Evolutionary conservation across 1,140 invertebrate species (phyloP), one percentile per base, ranked within the genome.

Genomic region (Lithobius niger): DNA sequence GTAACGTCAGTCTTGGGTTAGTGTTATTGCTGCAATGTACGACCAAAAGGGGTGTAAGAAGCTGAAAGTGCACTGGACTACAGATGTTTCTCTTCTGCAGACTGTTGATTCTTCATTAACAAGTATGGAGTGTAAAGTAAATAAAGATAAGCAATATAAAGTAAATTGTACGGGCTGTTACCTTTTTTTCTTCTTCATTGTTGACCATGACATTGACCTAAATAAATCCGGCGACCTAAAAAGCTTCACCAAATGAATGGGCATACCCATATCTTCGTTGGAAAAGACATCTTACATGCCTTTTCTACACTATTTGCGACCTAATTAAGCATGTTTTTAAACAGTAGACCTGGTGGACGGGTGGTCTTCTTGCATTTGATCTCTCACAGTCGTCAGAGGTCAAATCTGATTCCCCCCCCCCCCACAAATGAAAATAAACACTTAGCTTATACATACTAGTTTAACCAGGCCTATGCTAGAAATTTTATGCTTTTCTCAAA

Each of bases 11-110:
- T 25, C 6, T n/a, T n/a, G 31, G n/a, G 31, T 36, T n/a, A 16
- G 19, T 56, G 13, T 27, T 4, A 22, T 16, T 21, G 13, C 22
- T 57, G 28, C 52, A 57, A 6, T 57, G 31, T 57, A 56, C 52
- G 56, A 57, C 31, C 3, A 52, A 21, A 57, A 50, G 36, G 28
- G 56, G 31, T 36, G n/a, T n/a, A n/a, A 10, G n/a, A 36, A 10
- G 31, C 6, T 36, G 31, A 6, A n/a, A 36, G 6, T 10, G 31
- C 31, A 10, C 31, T 36, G 6, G 6, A 36, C 31, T n/a, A n/a
- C n/a, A 6, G 6, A 10, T 10, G 6, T 36, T n/a, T 10, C 31
- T 36, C n/a, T 36, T 36, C 31, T 36, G 31, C 6, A 36, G 31
- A 36, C n/a, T 36, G n/a, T 36, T 36, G 31, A 36, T 36, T 36